Base-by-base conservation (phyloP, 2,797 vertebrate species). In the Paramormyrops hopkinsi region DNA sequence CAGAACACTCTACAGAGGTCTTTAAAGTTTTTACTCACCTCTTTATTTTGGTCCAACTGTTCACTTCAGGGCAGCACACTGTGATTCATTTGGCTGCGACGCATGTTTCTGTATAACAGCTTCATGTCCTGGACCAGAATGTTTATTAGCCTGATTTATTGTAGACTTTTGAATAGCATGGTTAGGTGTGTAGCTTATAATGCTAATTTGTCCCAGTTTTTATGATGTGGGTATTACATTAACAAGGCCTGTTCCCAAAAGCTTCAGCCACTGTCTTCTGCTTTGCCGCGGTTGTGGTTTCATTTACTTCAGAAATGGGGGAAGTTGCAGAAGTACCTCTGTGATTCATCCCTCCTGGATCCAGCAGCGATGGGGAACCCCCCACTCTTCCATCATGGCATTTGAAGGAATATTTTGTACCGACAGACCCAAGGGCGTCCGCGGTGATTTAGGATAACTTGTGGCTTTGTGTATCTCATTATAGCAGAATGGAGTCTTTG, bases 261-360 rank as follows among this genome's bases (percentile, higher is more conserved):
- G 12, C 17, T 82, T 51, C 33, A 11, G 37, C 4, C 0, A 11
- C 9, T 17, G 9, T 17, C 17, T n/a, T 54, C n/a, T 41, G 50
- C 19, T 1, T 53, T 17, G 88, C 4, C 1, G 25, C 22, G 54
- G 37, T 56, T n/a, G 33, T 17, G n/a, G 19, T 41, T 44, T 33
- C 37, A 37, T 62, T 2, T 2, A 41, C 73, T 59, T 22, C 51
- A 33, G 25, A 54, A 87, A 89, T 11, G 44, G 25, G 56, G 85
- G 37, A 83, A 83, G 59, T 59, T 50, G 51, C 87, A 50, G 11
- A 87, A 88, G 86, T 51, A 89, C 83, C 85, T 69, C 12, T 46
- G 11, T 9, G 25, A 85, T 69, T 90, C 50, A 79, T 46, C 46
- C 22, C 14, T 56, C 19, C 29, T 37, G 62, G 89, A 19, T 88